These are phyloP conservation scores for Bugula neritina DNA, from an alignment of 2,888 invertebrate species.

Conservation along the genomic window DNA sequence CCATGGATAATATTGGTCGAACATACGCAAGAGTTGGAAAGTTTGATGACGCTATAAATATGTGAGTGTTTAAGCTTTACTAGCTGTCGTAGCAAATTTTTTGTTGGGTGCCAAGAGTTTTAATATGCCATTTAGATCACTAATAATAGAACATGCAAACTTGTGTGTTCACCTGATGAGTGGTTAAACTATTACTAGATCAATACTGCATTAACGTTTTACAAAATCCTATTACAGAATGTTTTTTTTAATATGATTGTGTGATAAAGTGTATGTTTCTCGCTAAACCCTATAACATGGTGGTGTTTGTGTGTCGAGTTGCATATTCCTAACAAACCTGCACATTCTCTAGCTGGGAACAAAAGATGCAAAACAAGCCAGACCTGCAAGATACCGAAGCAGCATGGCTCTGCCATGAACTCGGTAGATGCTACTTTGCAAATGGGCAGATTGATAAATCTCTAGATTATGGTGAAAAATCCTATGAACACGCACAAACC, in stretches of 20 bases:
- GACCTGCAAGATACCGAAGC: constrained; percentile 37
- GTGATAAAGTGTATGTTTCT: no score
- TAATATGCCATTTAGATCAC: no score
- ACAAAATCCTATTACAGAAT: no score
- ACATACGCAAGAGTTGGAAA: constrained; percentile 50
- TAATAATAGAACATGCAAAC: no score
- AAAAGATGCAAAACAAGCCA: not conserved
- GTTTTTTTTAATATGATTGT: no score
- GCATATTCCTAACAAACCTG: not conserved
- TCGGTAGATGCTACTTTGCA: constrained; percentile 42
- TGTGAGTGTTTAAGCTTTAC: constrained; percentile 39
- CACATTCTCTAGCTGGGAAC: constrained; percentile 16
- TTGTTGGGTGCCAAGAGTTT: no score
- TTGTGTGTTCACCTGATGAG: no score
- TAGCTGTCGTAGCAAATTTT: no score
- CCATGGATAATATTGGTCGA: constrained; percentile 52
- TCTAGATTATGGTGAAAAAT: constrained; percentile 46
- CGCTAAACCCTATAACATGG: not conserved
- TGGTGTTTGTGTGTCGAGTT: not conserved
- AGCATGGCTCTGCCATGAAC: constrained; percentile 42
- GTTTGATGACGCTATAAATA: constrained; percentile 51
- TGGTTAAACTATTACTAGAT: no score
- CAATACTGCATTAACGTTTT: no score
- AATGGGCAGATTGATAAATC: constrained; percentile 34
- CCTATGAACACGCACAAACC: constrained; percentile 43